Evolutionary conservation across 2,888 invertebrate genomes (phyloP).

Genomic region (Amphimallon solstitiale): DNA sequence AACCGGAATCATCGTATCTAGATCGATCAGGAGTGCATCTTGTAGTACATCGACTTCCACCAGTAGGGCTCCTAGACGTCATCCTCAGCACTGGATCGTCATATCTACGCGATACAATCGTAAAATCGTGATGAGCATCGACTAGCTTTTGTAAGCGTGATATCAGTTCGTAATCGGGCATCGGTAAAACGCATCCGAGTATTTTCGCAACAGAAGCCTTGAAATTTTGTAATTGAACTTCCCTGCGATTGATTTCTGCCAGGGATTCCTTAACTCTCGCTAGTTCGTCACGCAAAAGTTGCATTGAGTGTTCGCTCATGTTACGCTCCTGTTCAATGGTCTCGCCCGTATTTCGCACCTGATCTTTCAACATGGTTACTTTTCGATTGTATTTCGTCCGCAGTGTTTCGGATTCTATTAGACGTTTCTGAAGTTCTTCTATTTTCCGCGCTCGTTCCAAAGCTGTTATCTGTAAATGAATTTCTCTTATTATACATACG

Average conservation of each 20-base stretch:
- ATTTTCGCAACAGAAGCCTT: conserved; percentile 69
- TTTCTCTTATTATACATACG: conserved; percentile 14
- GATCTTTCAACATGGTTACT: conserved; percentile 77
- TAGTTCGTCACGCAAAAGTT: conserved; percentile 79
- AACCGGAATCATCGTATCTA: conserved; percentile 79
- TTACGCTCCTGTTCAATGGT: conserved; percentile 76
- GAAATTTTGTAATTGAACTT: conserved; percentile 82
- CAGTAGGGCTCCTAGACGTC: conserved; percentile 69
- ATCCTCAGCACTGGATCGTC: conserved; percentile 68
- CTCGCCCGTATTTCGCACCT: conserved; percentile 73
- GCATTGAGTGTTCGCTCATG: conserved; percentile 76
- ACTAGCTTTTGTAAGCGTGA: conserved; percentile 82
- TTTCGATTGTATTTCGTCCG: conserved; percentile 80
- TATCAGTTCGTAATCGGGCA: conserved; percentile 71
- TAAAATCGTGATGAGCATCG: conserved; percentile 88
- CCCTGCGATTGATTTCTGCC: conserved; percentile 78
- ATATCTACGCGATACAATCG: conserved; percentile 80
- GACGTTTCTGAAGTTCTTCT: conserved; percentile 82
- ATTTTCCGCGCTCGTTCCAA: conserved; percentile 85
- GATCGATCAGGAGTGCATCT: conserved; percentile 65
- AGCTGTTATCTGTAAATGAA: conserved; percentile 75
- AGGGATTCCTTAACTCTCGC: conserved; percentile 78
- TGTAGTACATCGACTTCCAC: conserved; percentile 64
- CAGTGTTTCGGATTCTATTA: conserved; percentile 83
- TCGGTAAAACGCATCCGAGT: conserved; percentile 66